Percentiles rank a stretch among this genome's conserved stretches.
These are phyloP conservation scores for Eledone cirrhosa DNA, from an alignment of 2,888 invertebrate species.

Conservation along the genomic window DNA sequence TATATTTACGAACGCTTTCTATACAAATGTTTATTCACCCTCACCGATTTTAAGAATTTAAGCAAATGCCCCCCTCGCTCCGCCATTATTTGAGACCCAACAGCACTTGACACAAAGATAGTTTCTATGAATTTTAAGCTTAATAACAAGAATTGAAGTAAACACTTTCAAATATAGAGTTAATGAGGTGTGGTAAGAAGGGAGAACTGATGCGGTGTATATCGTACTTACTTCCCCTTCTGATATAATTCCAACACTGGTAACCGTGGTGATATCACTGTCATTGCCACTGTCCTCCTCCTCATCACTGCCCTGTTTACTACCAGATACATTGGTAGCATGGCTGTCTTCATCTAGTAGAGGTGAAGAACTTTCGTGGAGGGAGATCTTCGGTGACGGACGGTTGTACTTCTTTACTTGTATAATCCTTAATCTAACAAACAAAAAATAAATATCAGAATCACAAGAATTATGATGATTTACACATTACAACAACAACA, in stretches of 20 bases:
- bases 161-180: too few species aligned
- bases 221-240: conserved; percentile 58
- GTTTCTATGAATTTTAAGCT: too few species aligned
- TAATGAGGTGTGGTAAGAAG: too few species aligned
- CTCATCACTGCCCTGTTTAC: conserved; percentile 56
- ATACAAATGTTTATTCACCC: too few species aligned
- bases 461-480: neutral
- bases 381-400: conserved; percentile 26
- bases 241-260: conserved; percentile 45
- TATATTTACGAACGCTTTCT: too few species aligned
- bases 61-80: too few species aligned
- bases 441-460: neutral
- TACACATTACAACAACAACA: too few species aligned
- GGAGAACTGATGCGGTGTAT: too few species aligned
- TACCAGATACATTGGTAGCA: conserved; percentile 45
- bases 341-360: conserved; percentile 41
- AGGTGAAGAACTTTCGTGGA: conserved; percentile 19
- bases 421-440: conserved; percentile 48
- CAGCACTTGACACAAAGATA: too few species aligned
- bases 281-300: conserved; percentile 72
- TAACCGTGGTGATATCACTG: conserved; percentile 73
- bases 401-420: conserved; percentile 51
- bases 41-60: too few species aligned
- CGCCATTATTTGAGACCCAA: too few species aligned
- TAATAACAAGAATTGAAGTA: too few species aligned